Evolutionary conservation across 1,140 invertebrate species (phyloP).

Genomic region (Dendrolimus kikuchii): DNA sequence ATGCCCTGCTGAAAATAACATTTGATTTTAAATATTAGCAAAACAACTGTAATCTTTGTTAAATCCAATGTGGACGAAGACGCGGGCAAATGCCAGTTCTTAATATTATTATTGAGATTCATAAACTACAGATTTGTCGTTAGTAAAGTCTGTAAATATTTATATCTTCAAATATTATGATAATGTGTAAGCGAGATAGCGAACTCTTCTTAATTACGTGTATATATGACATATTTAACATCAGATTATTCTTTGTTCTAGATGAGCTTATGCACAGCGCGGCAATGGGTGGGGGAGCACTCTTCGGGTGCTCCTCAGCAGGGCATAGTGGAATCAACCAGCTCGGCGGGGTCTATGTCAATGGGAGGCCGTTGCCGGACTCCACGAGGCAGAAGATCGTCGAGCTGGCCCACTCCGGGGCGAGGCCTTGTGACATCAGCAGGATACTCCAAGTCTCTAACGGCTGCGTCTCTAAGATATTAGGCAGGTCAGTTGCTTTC

Average conservation of each 20-base stretch:
- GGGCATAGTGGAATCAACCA: conserved; percentile 98
- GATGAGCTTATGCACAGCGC: conserved; percentile 71
- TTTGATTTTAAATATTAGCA: too few species aligned
- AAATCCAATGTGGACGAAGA: too few species aligned
- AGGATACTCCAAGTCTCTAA: conserved; percentile 97
- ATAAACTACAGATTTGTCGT: too few species aligned
- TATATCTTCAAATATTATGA: too few species aligned
- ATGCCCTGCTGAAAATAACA: too few species aligned
- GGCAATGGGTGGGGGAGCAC: conserved; percentile 72
- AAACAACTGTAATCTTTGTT: too few species aligned
- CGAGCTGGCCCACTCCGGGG: conserved; percentile 96
- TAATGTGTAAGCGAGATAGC: too few species aligned
- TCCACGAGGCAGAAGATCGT: conserved; percentile 98
- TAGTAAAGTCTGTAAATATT: too few species aligned
- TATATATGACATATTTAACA: not conserved
- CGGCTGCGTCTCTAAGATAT: conserved; percentile 95
- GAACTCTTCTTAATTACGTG: too few species aligned
- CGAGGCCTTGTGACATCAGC: conserved; percentile 98
- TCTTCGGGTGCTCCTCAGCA: conserved; percentile 84
- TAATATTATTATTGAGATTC: too few species aligned
- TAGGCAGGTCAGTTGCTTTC: conserved; percentile 84
- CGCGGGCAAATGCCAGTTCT: too few species aligned
- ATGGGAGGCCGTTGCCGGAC: conserved; percentile 96
- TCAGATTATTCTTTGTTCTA: conserved; percentile 22
- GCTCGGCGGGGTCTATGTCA: conserved; percentile 98